Percentiles rank a stretch among this genome's conserved stretches.
Conservation (phyloP, 92 coral and sea anemone species). For the Zoanthus sociatus region DNA sequence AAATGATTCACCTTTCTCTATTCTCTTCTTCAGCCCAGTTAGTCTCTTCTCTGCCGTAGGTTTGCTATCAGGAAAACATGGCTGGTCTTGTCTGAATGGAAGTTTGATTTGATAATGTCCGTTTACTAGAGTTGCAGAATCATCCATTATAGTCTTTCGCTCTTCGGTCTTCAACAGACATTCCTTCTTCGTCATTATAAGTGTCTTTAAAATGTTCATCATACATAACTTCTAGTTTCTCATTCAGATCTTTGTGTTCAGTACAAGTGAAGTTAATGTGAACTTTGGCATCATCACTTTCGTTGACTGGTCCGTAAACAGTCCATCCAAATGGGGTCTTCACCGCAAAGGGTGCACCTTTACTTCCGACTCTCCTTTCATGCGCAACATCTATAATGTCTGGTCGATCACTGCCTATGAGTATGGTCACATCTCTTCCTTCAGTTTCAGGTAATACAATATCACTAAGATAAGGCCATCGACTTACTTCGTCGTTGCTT, state of each 20-base stretch:
- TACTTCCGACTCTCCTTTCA: conserved; percentile 63
- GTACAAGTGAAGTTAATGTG: conserved; percentile 50
- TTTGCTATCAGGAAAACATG: conserved; percentile 67
- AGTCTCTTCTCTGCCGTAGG: conserved; percentile 70
- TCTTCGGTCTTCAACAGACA: conserved; percentile 70
- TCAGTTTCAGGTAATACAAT: conserved; percentile 66
- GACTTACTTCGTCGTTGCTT: conserved; percentile 59
- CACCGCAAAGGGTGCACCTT: conserved; percentile 68
- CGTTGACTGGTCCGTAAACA: conserved; percentile 73
- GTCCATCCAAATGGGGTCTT: conserved; percentile 81
- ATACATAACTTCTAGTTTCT: conserved; percentile 69
- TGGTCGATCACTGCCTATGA: conserved; percentile 74
- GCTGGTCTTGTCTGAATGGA: conserved; percentile 57
- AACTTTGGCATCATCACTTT: conserved; percentile 36
- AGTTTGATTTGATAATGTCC: conserved; percentile 76
- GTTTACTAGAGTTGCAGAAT: conserved; percentile 63
- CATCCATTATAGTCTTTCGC: conserved; percentile 60
- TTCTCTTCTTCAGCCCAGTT: conserved; percentile 61
- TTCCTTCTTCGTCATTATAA: conserved; percentile 19
- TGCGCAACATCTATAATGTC: conserved; percentile 42
- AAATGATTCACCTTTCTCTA: conserved; percentile 66
- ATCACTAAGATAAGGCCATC: conserved; percentile 73
- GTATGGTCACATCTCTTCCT: conserved; percentile 59
- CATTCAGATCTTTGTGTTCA: conserved; percentile 57
- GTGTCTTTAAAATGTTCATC: conserved; percentile 68